A percentile compares a stretch with the other conserved stretches of the same genome.
phyloP scores from a whole-genome alignment of 2,113 vertebrate genomes.

The Microcebus jonahi region DNA sequence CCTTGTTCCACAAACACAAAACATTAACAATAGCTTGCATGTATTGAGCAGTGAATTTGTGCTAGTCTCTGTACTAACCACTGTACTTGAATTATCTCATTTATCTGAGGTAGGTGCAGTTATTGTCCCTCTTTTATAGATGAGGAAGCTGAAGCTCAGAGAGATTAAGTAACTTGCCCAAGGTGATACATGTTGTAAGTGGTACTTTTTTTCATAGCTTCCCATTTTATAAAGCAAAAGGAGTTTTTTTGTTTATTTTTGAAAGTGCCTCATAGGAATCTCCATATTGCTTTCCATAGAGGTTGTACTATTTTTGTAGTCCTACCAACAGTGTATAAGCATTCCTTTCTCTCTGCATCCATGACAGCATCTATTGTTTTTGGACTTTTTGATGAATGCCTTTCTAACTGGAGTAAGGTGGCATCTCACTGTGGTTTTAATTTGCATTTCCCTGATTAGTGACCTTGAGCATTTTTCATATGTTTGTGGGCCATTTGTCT shows the following conservation, averaged over 20 bases:
- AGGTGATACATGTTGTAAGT: background rate
- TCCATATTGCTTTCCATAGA: too few relatives aligned
- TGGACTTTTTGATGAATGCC: too few relatives aligned
- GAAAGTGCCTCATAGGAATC: background rate
- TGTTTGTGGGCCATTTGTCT: too few relatives aligned
- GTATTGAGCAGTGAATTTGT: background rate
- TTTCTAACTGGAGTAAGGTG: too few relatives aligned
- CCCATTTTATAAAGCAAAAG: background rate
- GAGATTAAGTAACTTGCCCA: background rate
- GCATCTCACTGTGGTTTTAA: too few relatives aligned
- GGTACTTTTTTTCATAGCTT: background rate
- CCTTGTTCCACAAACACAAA: background rate
- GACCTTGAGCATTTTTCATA: too few relatives aligned
- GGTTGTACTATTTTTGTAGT: too few relatives aligned
- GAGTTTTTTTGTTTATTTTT: background rate
- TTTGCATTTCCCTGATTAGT: too few relatives aligned
- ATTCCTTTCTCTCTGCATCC: too few relatives aligned
- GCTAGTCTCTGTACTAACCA: background rate
- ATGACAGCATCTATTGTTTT: too few relatives aligned
- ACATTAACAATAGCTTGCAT: background rate
- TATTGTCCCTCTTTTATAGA: background rate
- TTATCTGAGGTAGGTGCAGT: background rate
- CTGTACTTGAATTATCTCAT: background rate
- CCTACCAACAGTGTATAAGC: too few relatives aligned
- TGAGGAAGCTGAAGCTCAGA: background rate